Conservation (phyloP, 2,113 vertebrate genomes). For the Neotoma lepida region DNA sequence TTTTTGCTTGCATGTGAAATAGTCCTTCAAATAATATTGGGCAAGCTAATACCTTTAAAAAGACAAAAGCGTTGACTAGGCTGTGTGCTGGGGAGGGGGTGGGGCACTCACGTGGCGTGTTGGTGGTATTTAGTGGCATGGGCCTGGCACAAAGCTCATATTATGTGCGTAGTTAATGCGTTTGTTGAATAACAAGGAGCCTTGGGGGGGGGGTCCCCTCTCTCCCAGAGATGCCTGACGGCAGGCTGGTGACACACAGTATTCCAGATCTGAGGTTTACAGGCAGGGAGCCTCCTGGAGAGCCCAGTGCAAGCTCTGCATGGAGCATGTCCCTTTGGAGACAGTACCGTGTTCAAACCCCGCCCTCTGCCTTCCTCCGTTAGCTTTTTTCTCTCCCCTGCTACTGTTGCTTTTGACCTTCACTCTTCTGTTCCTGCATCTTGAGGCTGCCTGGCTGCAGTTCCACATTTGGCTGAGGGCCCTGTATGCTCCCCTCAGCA, state of each 20-base stretch:
- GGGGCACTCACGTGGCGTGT: neutral
- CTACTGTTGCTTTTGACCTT: neutral
- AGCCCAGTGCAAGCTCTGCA: neutral
- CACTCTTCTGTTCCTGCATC: neutral
- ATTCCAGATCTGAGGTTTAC: neutral
- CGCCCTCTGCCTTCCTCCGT: neutral
- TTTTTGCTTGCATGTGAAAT: neutral
- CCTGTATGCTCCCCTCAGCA: constrained; percentile 15
- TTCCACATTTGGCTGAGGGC: neutral
- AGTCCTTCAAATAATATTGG: neutral
- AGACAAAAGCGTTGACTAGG: neutral
- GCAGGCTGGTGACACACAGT: neutral
- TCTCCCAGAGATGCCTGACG: neutral
- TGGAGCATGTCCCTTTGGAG: neutral
- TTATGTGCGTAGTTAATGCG: neutral
- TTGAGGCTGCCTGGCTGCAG: neutral
- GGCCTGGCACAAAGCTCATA: neutral
- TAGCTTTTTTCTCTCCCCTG: neutral
- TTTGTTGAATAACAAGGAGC: neutral
- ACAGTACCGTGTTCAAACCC: accelerated
- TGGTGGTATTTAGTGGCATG: neutral
- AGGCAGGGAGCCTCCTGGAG: neutral
- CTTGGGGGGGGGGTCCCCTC: neutral
- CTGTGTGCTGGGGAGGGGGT: neutral
- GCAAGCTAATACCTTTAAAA: neutral